Conservation (phyloP, 2,888 invertebrate species). For the Hoplodrina ambigua region DNA sequence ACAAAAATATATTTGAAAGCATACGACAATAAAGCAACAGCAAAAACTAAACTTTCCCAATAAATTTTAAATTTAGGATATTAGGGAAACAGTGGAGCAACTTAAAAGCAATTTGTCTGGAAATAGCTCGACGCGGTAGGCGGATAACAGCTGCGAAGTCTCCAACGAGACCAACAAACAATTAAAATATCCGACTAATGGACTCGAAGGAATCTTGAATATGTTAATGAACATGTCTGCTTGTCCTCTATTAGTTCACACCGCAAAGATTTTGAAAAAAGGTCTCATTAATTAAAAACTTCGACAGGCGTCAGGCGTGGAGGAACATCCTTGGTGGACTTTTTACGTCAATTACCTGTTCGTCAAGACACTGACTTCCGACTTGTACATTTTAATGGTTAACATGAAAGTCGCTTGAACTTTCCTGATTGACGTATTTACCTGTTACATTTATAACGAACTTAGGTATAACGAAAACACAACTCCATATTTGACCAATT, state of each 20-base stretch:
- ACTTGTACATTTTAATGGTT: constrained; percentile 4
- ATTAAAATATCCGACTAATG: constrained; percentile 90
- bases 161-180: constrained; percentile 82
- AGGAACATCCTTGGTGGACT: constrained; percentile 51
- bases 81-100: constrained; percentile 81
- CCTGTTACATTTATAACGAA: too few relatives aligned
- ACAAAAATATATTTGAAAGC: constrained; percentile 52
- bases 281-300: constrained; percentile 77
- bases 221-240: constrained; percentile 89
- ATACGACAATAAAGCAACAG: constrained; percentile 47
- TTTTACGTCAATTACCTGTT: constrained; percentile 65
- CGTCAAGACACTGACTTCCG: constrained; percentile 11
- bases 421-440: background rate
- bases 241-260: constrained; percentile 81
- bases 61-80: constrained; percentile 66
- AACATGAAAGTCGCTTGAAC: background rate
- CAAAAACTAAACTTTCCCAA: constrained; percentile 60
- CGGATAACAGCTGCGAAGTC: constrained; percentile 85
- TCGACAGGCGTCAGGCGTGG: constrained; percentile 70
- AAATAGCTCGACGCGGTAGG: constrained; percentile 87
- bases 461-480: background rate
- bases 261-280: constrained; percentile 72
- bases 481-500: background rate
- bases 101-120: constrained; percentile 87
- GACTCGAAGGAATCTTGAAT: constrained; percentile 85